Evolutionary conservation across 2,797 vertebrate species (phyloP), one percentile per base, ranked within the genome.

Genomic region (Spinibarbus caldwelli): DNA sequence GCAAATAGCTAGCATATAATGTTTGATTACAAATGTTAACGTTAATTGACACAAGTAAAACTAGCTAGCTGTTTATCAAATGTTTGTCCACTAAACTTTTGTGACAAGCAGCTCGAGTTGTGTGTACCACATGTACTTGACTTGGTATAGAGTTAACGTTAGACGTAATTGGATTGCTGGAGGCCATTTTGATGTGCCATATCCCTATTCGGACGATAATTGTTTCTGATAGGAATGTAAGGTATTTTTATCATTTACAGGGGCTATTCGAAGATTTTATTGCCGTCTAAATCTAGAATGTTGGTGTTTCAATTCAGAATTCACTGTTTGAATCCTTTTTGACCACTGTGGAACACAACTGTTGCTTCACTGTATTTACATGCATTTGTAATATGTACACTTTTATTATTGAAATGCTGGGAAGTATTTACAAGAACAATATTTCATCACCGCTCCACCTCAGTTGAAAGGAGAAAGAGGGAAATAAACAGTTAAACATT

Each of bases 231-330:
- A 49, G 47, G 5, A 54, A 54, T 11, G 21, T 4, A 54, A 54
- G 14, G 2, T 23, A 54, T 54, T 54, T 54, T 54, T 21, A 54
- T 14, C 8, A 10, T 14, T 54, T 54, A 23, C 21, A 23, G 7
- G 77, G 59, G n/a, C 43, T 34, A 31, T 8, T 23, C 19, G 19
- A 21, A 8, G 21, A 54, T 54, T 54, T 23, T 54, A n/a, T n/a
- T n/a, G n/a, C n/a, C n/a, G n/a, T 34, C 62, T 80, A 12, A 80
- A 80, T 80, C n/a, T 47, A 67, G 41, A 80, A 34, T 80, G 64
- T 80, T 49, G 19, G 31, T 41, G 31, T 81, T 81, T 81, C 21
- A 70, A 36, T 26, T 70, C 45, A 81, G 1, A 54, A 36, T 70
- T 80, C 78, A 80, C 54, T 10, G n/a, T 80, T 49, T 80, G 62